Evolutionary conservation across 2,797 vertebrate species (phyloP), one percentile per base, ranked within the genome.

Genomic region (Rhynchotus rufescens): DNA sequence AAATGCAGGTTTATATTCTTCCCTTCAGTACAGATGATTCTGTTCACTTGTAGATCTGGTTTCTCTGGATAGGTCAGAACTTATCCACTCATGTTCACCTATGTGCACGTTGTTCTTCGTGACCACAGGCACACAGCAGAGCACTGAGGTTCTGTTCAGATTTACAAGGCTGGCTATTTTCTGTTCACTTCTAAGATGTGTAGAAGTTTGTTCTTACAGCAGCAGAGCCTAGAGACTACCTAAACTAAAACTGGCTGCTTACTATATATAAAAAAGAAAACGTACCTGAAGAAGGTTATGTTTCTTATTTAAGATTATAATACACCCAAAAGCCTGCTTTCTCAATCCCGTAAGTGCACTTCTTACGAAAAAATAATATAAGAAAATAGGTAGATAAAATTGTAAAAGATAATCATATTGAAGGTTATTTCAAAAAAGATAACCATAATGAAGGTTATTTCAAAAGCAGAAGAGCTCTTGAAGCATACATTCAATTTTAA

Each of bases 121-220:
- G 71, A 77, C 16, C 86, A 23, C 2, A 44, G 3, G 65, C 28
- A 49, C 1, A 2, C 10, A 54, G 15, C 28, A 0, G 0, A 5
- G 7, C 76, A 42, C 0, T 60, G 25, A 86, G 86, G 84, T 51
- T 5, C 59, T 45, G 23, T 60, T 79, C 49, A 36, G 16, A 28
- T 64, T 91, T 79, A 19, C 60, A 66, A 66, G 75, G 51, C 11
- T 30, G 11, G 26, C 8, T 54, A 12, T 3, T 8, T 83, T 88
- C 68, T 54, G 25, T 68, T 71, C 28, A 51, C n/a, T 54, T 71
- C 20, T 45, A 86, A 56, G 25, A 76, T 4, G 7, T 2, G 17
- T 5, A 20, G 8, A 88, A 75, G 38, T 81, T 84, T 57, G 13
- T 13, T 77, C 61, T 28, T 67, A 15, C 84, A 21, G 36, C 87